Base-by-base conservation (phyloP, 2,888 invertebrate genomes). In the Metellina segmentata region DNA sequence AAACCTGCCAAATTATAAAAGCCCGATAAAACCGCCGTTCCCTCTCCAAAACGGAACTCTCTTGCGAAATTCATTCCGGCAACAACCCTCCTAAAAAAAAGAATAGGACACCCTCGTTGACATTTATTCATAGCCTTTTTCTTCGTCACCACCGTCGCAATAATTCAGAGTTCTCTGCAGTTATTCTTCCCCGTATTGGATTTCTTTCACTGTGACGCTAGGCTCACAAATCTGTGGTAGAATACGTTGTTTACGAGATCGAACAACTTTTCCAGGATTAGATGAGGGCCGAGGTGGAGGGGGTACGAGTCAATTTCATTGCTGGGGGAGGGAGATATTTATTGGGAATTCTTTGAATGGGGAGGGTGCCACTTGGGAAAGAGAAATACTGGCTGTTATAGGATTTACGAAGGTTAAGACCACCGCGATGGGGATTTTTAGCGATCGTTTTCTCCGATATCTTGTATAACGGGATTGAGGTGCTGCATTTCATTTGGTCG, bases 201-300 rank as follows among this genome's bases (percentile, higher is more conserved):
- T 86, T 78, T 78, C 85, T 86, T 78, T 70, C 69, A 86, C 69
- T 86, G 75, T 75, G 69, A 69, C 74, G 61, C 20, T 86, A n/a
- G 61, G 49, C 69, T 77, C 70, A 70, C 77, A 70, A 77, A 85
- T 85, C 77, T 70, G 85, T 48, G 70, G 81, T 81, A 71, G 81
- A 34, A 81, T 71, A 86, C 48, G 85, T 77, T 86, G 85, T 86
- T 86, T 86, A 86, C 52, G 85, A 78, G 53, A 70, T 51, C 77
- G 78, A 70, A 78, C 85, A 78, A 86, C 85, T 78, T 86, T 77
- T 78, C 70, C 20, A 6, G 78, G 85, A 86, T 86, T 86, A 86
- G 85, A 86, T 49, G 85, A 86, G 77, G 19, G 52, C 5, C 0
- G 9, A 75, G 13, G n/a, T n/a, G 13, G 71, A 71, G 72, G 82